Conservation (phyloP, 2,797 vertebrate species). For the Limnodromus scolopaceus region DNA sequence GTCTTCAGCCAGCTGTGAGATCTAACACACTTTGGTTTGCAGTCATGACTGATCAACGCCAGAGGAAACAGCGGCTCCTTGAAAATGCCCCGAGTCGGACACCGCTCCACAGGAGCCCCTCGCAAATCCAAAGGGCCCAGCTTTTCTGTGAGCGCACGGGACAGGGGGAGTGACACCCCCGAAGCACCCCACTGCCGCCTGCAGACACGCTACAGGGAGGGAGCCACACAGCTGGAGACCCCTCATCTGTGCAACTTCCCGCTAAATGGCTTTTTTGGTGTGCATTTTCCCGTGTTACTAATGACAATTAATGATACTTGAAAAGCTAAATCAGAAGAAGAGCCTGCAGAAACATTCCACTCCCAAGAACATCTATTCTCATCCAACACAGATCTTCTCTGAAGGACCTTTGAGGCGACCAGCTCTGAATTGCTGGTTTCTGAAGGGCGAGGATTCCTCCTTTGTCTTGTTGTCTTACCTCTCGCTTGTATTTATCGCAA, state of each 20-base stretch:
- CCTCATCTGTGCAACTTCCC: background rate
- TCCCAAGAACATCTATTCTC: conserved; percentile 17
- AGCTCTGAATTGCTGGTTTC: background rate
- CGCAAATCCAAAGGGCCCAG: background rate
- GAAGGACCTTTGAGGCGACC: conserved; percentile 13
- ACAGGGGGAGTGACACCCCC: background rate
- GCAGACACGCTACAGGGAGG: background rate
- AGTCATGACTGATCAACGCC: background rate
- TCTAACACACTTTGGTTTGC: background rate
- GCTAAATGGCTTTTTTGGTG: background rate
- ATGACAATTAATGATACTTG: conserved; percentile 8
- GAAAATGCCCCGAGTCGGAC: background rate
- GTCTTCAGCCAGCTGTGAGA: background rate
- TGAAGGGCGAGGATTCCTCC: conserved; percentile 26
- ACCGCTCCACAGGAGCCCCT: background rate
- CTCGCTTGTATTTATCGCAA: conserved; percentile 9
- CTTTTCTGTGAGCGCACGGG: fast-evolving
- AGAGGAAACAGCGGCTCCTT: background rate
- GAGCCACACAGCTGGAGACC: fast-evolving
- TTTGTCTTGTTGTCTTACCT: conserved; percentile 42
- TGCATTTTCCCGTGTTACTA: background rate
- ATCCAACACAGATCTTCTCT: conserved; percentile 6
- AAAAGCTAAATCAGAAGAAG: conserved; percentile 18
- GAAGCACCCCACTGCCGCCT: background rate
- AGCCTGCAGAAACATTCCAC: background rate